A percentile compares a stretch with the other conserved stretches of the same genome.
These are phyloP conservation scores for Felis catus DNA, from an alignment of 2,113 vertebrate species.

Conservation along the genomic window F.catus_Fca126_mat1.0 CM031413.1:51853501-51854000, in stretches of 20 bases:
- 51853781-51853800: accelerated
- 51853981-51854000: no score
- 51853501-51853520: not conserved
- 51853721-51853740: not conserved
- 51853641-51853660: not conserved
- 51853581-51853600: not conserved
- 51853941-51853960: no score
- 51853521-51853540: accelerated
- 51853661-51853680: not conserved
- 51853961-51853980: not conserved
- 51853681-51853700: not conserved
- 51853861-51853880: not conserved
- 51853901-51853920: not conserved
- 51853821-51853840: not conserved
- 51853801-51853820: accelerated
- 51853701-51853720: not conserved
- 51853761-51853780: no score
- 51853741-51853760: no score
- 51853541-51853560: accelerated
- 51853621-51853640: accelerated
- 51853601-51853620: not conserved
- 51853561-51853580: not conserved
- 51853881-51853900: not conserved
- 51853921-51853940: not conserved
- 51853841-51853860: not conserved